Evolutionary conservation across 2,113 vertebrate species (phyloP), one percentile per base, ranked within the genome.

Genomic region (Grus americana): DNA sequence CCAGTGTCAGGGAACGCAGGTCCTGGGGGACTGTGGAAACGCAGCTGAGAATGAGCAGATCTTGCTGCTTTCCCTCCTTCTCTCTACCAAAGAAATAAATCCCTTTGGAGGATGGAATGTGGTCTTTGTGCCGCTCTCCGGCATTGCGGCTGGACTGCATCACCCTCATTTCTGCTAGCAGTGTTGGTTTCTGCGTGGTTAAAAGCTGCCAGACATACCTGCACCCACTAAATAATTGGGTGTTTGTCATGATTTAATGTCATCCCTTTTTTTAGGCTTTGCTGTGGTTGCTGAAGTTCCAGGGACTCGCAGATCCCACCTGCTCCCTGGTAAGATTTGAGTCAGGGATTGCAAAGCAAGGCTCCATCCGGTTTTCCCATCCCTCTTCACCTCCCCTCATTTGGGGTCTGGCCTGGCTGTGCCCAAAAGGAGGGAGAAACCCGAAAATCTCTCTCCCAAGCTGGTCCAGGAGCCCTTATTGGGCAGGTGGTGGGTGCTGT

Each of bases 21-120:
- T 96, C 97, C 95, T 38, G 66, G 12, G 57, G 93, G 86, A 78
- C 52, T 15, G 61, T 47, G 95, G 96, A 68, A 97, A 92, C 1
- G 12, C 9, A 61, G 49, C 92, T 98, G 98, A 98, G 94, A 96
- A 93, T 96, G 91, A 97, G 83, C 98, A 98, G 98, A 97, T 57
- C 95, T 29, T 0, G 8, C 92, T 76, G 49, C 46, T 86, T 92
- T 49, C 52, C 61, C 68, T 78, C 40, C 21, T 65, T 15, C 49
- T 12, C 5, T 2, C 11, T 23, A 42, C 59, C 46, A 30, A 14
- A 40, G 65, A 12, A 68, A 63, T 9, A 71, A 61, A 23, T 3
- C 59, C 67, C 32, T 22, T 8, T 5, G 66, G 73, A 67, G 52
- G 38, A 3, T 8, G 85, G 44, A 32, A 29, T 9, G 38, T 4